These are phyloP conservation scores for Anarhynchus alexandrinus DNA, from an alignment of 2,113 vertebrate species.

Conservation along the genomic window DNA sequence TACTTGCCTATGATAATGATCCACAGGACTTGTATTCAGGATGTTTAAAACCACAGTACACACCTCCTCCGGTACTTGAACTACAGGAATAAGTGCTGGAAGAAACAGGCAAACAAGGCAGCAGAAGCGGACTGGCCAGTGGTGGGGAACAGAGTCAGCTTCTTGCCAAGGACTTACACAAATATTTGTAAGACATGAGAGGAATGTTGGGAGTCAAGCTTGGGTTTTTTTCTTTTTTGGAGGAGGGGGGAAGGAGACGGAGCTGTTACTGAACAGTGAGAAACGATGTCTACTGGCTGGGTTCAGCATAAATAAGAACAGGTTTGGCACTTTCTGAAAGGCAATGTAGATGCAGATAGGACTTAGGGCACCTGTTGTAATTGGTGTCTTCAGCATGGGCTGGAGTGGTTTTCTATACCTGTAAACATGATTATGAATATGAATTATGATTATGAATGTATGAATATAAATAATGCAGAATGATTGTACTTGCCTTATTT, in stretches of 20 bases:
- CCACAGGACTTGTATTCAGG: neutral
- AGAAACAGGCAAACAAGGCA: neutral
- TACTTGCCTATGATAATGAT: neutral
- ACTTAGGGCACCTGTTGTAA: neutral
- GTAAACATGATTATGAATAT: neutral
- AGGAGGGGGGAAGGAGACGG: neutral
- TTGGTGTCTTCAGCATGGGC: neutral
- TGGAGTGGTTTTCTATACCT: neutral
- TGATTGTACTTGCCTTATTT: neutral
- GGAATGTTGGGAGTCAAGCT: constrained; percentile 18
- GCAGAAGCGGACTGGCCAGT: neutral
- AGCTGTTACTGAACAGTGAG: neutral
- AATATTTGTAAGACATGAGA: neutral
- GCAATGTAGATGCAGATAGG: neutral
- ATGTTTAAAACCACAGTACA: neutral
- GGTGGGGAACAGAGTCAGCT: neutral
- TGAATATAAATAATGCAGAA: neutral
- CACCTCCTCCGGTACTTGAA: neutral
- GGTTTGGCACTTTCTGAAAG: neutral
- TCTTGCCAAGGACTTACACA: neutral
- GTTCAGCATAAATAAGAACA: neutral
- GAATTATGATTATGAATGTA: neutral
- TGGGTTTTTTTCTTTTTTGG: neutral
- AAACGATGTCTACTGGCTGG: neutral
- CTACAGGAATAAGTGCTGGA: neutral